Evolutionary conservation across 1,140 invertebrate species (phyloP), one percentile per base, ranked within the genome.

Genomic region (Leptonema lineaticorne): DNA sequence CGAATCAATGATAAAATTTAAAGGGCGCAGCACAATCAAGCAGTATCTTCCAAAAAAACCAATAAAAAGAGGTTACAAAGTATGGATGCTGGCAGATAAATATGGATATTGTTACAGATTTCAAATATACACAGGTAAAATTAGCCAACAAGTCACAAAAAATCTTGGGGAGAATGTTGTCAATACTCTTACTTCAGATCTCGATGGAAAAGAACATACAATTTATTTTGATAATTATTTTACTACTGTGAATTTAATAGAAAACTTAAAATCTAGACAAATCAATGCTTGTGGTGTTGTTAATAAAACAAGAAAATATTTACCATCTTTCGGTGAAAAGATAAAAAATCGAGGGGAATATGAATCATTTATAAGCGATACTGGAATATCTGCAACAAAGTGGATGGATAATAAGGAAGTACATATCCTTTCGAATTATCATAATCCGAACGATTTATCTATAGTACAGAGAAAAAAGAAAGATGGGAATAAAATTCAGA

Each of bases 121-220:
- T 74, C 69, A 81, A 60, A 75, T 82, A 14, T 81, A 83, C 71
- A 78, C 75, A 18, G 80, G 81, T 1, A 81, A 80, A 71, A 60
- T 29, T 59, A 20, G n/a, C 26, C 6, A 29, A 24, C 27, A 8
- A 28, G 26, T 59, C 26, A 16, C 3, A 5, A 29, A 59, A 59
- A 20, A 59, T 30, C 18, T 59, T 8, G 57, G 57, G 6, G 14
- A 7, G 28, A n/a, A 9, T 11, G 57, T 59, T 5, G 57, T 59
- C 6, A 30, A 30, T 3, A 30, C 6, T 9, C 28, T 59, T 9
- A 59, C 57, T n/a, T n/a, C 6, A 16, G 29, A 29, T 33, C 28
- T 33, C 4, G 57, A n/a, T 29, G 27, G 27, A 8, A 59, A 59
- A n/a, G 14, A 30, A n/a, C 57, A 59, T 18, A 2, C 2, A 20